phyloP scores from a whole-genome alignment of 2,888 invertebrate species.

The Patella pellucida region DNA sequence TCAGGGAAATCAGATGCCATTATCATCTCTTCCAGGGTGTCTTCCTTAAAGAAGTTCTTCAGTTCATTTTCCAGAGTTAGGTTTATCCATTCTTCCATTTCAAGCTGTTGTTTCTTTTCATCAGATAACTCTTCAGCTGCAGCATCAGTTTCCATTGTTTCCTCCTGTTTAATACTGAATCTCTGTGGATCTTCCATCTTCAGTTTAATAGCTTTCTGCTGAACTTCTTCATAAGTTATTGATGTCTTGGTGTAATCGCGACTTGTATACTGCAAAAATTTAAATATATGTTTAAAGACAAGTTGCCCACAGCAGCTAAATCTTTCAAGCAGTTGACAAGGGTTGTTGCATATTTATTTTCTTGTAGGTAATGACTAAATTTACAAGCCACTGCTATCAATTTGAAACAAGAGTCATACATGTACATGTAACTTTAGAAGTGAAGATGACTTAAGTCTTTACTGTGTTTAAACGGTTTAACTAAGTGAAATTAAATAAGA shows the following conservation, averaged over 20 bases:
- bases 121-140: not conserved
- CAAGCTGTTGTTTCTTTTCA: not conserved
- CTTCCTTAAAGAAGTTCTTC: not conserved
- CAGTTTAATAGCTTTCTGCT: constrained; percentile 2
- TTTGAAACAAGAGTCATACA: too few relatives aligned
- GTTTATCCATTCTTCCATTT: constrained; percentile 9
- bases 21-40: not conserved
- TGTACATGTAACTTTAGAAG: too few relatives aligned
- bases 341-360: too few relatives aligned
- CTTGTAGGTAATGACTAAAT: too few relatives aligned
- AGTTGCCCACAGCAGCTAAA: too few relatives aligned
- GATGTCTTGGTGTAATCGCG: constrained; percentile 1
- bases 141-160: not conserved
- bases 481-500: too few relatives aligned
- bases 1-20: constrained; percentile 2
- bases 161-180: not conserved
- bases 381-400: too few relatives aligned
- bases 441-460: too few relatives aligned
- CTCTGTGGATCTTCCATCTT: not conserved
- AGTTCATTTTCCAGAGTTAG: not conserved
- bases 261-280: not conserved
- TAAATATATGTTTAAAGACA: too few relatives aligned
- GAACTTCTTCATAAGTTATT: not conserved
- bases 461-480: too few relatives aligned
- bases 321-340: too few relatives aligned